Base-by-base conservation (phyloP, 2,888 invertebrate genomes). In the Autographa pulchrina region DNA sequence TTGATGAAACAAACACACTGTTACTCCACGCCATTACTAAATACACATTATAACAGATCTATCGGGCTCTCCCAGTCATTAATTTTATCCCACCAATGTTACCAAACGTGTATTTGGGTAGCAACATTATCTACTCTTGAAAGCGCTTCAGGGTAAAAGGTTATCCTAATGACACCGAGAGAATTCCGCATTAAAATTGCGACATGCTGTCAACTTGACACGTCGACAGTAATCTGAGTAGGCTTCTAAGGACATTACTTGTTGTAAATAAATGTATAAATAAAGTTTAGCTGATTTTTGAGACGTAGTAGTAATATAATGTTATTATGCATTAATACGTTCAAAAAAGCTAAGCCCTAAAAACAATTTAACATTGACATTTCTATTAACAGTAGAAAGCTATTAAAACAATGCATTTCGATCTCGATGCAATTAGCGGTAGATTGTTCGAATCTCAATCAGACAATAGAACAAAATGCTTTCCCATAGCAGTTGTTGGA, bases 341-440 rank as follows among this genome's bases (percentile, higher is more conserved):
- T 20, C 8, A 54, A 18, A 35, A 14, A 0, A 41, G 11, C 52
- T 52, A 25, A n/a, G 43, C 35, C 18, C 43, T 62, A 35, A 74
- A 67, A 65, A 67, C 68, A 68, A 65, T 81, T n/a, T n/a, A n/a
- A 48, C n/a, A 5, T 48, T 38, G 56, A 31, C 58, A 54, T 35
- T 5, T 38, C 65, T 20, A 64, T 25, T 31, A 74, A 72, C 58
- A 43, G 72, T 74, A 75, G 85, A 84, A 84, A 84, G 83, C 74
- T 61, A 77, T 76, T 75, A 77, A 74, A 79, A 82, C 82, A 72
- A 72, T 60, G 58, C 68, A 62, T 83, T 81, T 76, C 76, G 75
- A 81, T 82, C 77, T 76, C 74, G 74, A 72, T 74, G 60, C 73
- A 80, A 84, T 81, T 79, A 73, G 62, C 77, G n/a, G 58, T 56